Evolutionary conservation across 2,888 invertebrate species (phyloP), one percentile per base, ranked within the genome.

Genomic region (Heliothis peltigera): DNA sequence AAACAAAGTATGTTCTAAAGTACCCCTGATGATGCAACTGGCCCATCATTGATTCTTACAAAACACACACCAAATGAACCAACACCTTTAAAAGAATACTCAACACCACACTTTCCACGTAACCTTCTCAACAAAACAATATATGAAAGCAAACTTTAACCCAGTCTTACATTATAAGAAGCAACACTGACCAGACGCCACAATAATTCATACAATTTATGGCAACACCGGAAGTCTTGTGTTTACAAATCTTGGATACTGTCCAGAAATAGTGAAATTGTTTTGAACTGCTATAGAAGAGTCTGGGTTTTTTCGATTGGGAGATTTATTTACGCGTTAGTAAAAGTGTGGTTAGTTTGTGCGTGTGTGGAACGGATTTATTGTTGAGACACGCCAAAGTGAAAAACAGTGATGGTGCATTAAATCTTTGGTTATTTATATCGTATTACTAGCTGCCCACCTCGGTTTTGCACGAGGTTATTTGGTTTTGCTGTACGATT

Each of bases 221-320:
- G 76, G 42, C 21, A 65, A 62, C 59, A 64, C 81, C 78, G 79
- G 79, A 79, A 80, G 69, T 61, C 35, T 48, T 61, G 48, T 79
- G 81, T 79, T 80, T 80, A 79, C 80, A 78, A 64, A 62, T 70
- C 55, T 72, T 80, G 79, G 70, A 77, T 60, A 59, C 39, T 75
- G 53, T 78, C 72, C 79, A 79, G 81, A 70, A 77, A 77, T 75
- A 79, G 79, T 61, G 56, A 39, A 39, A 65, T 28, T 66, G 61
- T 59, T 72, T 77, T 55, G 51, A 64, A 70, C 64, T 12, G 42
- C n/a, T 39, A 28, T 49, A 15, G 60, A 66, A 73, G 42, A 43
- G 57, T 69, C 63, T 63, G 54, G 22, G 32, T 47, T 72, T 71
- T 70, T 72, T 69, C 32, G 35, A 44, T 22, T 70, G 15, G 21